phyloP scores from a whole-genome alignment of 2,888 invertebrate genomes.

The Meta bourneti region DNA sequence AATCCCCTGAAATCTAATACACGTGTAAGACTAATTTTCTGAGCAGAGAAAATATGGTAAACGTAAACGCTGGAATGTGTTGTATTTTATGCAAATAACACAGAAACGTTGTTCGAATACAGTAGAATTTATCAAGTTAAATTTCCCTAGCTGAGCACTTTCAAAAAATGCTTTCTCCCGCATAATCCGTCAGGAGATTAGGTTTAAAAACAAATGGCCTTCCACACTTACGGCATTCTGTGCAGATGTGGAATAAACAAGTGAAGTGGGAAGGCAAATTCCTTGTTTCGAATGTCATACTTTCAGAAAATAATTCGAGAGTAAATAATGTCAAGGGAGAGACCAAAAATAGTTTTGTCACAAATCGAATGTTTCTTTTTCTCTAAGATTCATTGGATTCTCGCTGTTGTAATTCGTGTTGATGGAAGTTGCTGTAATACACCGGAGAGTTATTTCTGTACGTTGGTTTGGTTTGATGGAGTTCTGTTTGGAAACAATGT shows the following conservation, averaged over 20 bases:
- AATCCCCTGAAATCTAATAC: no score
- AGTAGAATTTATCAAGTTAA: neutral
- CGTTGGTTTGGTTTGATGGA: no score
- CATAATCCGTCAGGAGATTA: neutral
- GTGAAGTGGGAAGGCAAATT: neutral
- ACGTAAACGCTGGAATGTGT: neutral
- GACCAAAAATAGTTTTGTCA: neutral
- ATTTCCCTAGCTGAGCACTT: neutral
- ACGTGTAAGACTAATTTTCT: neutral
- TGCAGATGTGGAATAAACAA: neutral
- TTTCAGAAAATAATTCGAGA: neutral
- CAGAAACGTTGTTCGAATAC: neutral
- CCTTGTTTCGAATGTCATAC: neutral
- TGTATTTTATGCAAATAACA: slow-evolving; percentile 13
- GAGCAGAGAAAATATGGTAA: neutral
- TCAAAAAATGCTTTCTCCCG: neutral
- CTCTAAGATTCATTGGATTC: no score
- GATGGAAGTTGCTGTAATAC: no score
- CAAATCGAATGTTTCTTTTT: no score
- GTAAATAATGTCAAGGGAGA: neutral
- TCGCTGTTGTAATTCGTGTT: no score
- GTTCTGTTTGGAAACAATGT: no score
- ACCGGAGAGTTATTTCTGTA: no score
- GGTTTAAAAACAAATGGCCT: neutral
- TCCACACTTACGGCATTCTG: neutral